Evolutionary conservation across 1,140 invertebrate species (phyloP), one percentile per base, ranked within the genome.

Genomic region (Eciton burchellii): DNA sequence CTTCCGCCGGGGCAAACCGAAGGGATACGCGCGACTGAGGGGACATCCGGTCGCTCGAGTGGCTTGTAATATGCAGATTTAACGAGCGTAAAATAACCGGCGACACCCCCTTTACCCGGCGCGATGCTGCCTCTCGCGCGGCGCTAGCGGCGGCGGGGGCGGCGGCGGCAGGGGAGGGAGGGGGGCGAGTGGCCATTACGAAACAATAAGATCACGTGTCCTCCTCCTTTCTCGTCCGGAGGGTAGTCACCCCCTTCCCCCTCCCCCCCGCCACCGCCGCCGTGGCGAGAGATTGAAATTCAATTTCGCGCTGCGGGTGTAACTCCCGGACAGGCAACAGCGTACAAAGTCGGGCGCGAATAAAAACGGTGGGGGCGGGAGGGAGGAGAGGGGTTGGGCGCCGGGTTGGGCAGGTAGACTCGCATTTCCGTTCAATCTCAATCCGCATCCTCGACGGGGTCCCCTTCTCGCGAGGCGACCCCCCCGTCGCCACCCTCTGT

Each of bases 371-470:
- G 35, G 2, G 35, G 35, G 74, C 49, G n/a, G 2, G 16, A 54
- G n/a, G n/a, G n/a, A n/a, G n/a, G n/a, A n/a, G n/a, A n/a, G n/a
- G n/a, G n/a, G n/a, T n/a, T n/a, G n/a, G n/a, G n/a, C n/a, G n/a
- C n/a, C n/a, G n/a, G n/a, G n/a, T n/a, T n/a, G n/a, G n/a, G 21
- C 35, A 68, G 63, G 74, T 79, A 79, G 74, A 79, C 24, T 79
- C 74, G 74, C 74, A 79, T 79, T 79, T 79, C 74, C 74, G 74
- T 65, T 77, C 68, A 77, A 77, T 77, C 74, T 77, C 74, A 77
- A 77, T 77, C n/a, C 62, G 74, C 49, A 77, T 77, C 63, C 63
- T 56, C 74, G 41, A 29, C 49, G 65, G 57, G 43, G 63, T 63
- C 72, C n/a, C n/a, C n/a, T n/a, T n/a, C n/a, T n/a, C n/a, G n/a